phyloP scores from a whole-genome alignment of 2,113 vertebrate genomes.

The Eurypyga helias region DNA sequence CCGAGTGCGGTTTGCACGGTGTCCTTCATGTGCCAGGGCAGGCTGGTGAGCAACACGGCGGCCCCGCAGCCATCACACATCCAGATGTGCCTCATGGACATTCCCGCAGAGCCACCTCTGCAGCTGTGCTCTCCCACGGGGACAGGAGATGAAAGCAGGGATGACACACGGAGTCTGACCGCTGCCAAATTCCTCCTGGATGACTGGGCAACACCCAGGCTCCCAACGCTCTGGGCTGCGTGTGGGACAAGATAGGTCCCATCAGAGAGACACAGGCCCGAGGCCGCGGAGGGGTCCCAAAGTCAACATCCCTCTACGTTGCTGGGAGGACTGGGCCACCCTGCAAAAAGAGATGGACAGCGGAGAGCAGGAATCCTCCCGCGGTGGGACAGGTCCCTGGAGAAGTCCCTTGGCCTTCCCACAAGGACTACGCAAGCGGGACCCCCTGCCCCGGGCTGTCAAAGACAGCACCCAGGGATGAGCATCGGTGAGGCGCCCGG shows the following conservation, averaged over 20 bases:
- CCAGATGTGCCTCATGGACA: background rate
- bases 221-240: background rate
- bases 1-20: rapidly evolving
- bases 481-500: background rate
- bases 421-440: background rate
- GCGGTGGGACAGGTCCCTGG: background rate
- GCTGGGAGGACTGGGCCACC: background rate
- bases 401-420: rapidly evolving
- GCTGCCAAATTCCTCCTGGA: background rate
- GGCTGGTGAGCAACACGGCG: background rate
- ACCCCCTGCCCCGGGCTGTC: background rate
- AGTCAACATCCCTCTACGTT: rapidly evolving
- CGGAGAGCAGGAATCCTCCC: background rate
- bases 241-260: background rate
- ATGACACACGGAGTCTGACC: background rate
- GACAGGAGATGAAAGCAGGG: background rate
- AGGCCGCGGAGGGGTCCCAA: background rate
- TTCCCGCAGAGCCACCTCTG: background rate
- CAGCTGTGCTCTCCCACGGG: background rate
- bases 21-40: background rate
- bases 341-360: rapidly evolving
- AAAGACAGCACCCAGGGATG: rapidly evolving
- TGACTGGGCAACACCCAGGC: background rate
- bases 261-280: rapidly evolving
- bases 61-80: rapidly evolving